Base-by-base conservation (phyloP, 1,140 invertebrate genomes). In the Drepana arcuata region DNA sequence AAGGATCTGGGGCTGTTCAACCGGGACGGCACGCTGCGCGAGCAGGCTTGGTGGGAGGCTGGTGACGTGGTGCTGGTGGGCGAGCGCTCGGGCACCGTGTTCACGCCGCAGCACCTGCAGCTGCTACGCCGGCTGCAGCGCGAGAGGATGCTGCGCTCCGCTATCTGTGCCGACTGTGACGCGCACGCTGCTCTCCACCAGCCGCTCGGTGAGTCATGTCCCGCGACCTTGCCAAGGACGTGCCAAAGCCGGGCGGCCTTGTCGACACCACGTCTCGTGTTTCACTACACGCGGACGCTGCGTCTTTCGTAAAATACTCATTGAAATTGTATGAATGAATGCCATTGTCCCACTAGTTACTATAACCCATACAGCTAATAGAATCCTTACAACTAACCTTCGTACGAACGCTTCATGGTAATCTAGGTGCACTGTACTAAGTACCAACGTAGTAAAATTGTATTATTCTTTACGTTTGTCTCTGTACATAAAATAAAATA, bases 131-230 rank as follows among this genome's bases (percentile, higher is more conserved):
- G 85, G 16, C 65, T 87, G 50, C 85, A 87, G 58, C 84, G 60
- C 53, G 66, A 71, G 90, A 88, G 86, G 87, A 91, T 71, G 90
- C 86, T 44, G 86, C 48, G 78, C 77, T 92, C 47, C 72, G 63
- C 75, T 11, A 71, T 80, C 36, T 80, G 75, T 66, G 67, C 75
- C 1, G 34, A 90, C 86, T 21, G 95, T 89, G 60, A 89, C 85
- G 9, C 92, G 88, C 79, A 95, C 94, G 32, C 95, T 89, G 7
- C 94, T 89, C 5, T 94, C 88, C 63, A 87, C 89, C 43, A 90
- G 88, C 28, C 87, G 73, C 70, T 90, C 86, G 35, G 92, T 93
- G 69, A 93, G 94, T 62, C 86, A 85, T 47, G 56, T 51, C 39
- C 16, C 30, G 38, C 41, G 60, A 58, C 64, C 69, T 69, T 66